These are phyloP conservation scores for Trogon surrucura DNA, from an alignment of 2,113 vertebrate genomes.

Conservation along the genomic window DNA sequence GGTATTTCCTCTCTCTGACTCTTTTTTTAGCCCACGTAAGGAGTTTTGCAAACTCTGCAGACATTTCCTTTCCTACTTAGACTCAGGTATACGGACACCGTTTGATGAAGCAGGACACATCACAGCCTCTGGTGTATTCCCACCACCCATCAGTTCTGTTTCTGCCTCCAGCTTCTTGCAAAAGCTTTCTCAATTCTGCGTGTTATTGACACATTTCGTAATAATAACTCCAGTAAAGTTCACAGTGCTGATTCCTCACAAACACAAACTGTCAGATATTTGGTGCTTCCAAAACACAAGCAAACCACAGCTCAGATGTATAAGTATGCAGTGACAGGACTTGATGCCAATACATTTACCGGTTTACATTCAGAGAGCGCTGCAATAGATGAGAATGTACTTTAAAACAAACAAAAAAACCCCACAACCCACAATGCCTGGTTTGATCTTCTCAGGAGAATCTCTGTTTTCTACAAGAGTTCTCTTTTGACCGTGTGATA, in stretches of 20 bases:
- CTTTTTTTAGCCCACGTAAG: rapidly evolving
- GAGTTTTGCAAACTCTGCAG: not conserved
- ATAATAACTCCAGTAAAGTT: not conserved
- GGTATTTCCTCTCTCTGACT: not conserved
- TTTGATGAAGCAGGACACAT: not conserved
- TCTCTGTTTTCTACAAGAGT: not conserved
- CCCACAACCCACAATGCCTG: not conserved
- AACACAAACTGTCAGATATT: not conserved
- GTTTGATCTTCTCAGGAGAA: not conserved
- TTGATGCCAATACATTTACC: not conserved
- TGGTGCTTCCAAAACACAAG: not conserved
- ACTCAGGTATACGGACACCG: not conserved
- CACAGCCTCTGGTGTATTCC: not conserved
- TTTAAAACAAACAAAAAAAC: not conserved
- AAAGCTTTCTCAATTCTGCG: not conserved
- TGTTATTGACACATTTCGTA: not conserved
- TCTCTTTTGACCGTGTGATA: not conserved
- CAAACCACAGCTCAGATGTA: not conserved
- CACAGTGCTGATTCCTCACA: not conserved
- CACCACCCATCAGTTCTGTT: not conserved
- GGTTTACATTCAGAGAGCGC: not conserved
- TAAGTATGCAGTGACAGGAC: not conserved
- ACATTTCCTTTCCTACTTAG: not conserved
- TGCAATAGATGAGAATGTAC: not conserved
- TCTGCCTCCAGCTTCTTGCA: not conserved